These are phyloP conservation scores for Anarrhichthys ocellatus DNA, from an alignment of 2,113 vertebrate genomes.

Conservation along the genomic window DNA sequence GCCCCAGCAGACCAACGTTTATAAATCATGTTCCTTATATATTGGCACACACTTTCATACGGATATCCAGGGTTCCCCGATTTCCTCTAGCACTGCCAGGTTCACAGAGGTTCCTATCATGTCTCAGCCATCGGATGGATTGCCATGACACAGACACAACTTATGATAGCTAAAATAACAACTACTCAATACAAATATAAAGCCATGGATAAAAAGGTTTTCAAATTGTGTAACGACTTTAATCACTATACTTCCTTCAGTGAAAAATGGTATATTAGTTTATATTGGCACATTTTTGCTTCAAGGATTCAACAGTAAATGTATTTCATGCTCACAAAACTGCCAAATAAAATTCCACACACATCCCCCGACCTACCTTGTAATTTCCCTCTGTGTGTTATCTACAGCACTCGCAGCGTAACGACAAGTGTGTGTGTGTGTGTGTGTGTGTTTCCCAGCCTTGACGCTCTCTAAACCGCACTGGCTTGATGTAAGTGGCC, in stretches of 20 bases:
- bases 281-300: neutral
- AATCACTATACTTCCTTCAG: neutral
- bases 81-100: neutral
- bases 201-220: neutral
- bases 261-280: neutral
- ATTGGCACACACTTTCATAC: neutral
- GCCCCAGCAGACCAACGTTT: neutral
- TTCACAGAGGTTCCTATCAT: neutral
- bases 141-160: neutral
- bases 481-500: slow-evolving; percentile 69
- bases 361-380: slow-evolving; percentile 33
- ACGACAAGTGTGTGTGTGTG: slow-evolving; percentile 29
- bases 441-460: slow-evolving; percentile 23
- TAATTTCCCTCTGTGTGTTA: slow-evolving; percentile 48
- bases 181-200: neutral
- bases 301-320: slow-evolving; percentile 2
- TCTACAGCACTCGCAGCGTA: slow-evolving; percentile 37
- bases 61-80: neutral
- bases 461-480: slow-evolving; percentile 64
- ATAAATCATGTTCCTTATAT: neutral
- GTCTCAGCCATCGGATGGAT: neutral
- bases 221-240: neutral
- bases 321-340: neutral
- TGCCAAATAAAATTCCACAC: slow-evolving; percentile 19
- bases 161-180: neutral